Conservation (phyloP, 2,888 invertebrate genomes). For the Oscheius onirici region DNA sequence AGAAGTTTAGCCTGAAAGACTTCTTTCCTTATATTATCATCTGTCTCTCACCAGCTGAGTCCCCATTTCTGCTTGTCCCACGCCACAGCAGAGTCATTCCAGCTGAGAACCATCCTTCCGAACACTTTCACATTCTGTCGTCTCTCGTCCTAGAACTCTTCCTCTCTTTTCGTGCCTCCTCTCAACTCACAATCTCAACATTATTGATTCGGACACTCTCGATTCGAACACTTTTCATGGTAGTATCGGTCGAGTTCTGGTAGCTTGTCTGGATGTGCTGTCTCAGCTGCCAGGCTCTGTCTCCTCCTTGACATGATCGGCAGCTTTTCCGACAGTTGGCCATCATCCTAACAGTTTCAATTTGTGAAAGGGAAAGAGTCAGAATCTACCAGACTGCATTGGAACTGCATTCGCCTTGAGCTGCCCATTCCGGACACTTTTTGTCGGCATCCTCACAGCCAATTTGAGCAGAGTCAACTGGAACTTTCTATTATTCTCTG, state of each 20-base stretch:
- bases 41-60: constrained; percentile 60
- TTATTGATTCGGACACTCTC: constrained; percentile 69
- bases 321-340: constrained; percentile 71
- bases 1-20: constrained; percentile 64
- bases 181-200: constrained; percentile 62
- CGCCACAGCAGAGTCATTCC: constrained; percentile 70
- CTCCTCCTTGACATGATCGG: constrained; percentile 71
- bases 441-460: constrained; percentile 69
- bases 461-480: not conserved
- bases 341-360: constrained; percentile 69
- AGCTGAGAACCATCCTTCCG: constrained; percentile 69
- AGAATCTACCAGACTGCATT: constrained; percentile 69
- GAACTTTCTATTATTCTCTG: too few species aligned
- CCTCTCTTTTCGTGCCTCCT: not conserved
- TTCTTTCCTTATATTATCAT: too few species aligned
- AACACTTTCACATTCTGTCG: constrained; percentile 66
- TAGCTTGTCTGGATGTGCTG: constrained; percentile 64
- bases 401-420: constrained; percentile 70
- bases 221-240: constrained; percentile 57
- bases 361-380: not conserved
- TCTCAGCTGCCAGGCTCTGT: constrained; percentile 70
- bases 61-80: constrained; percentile 72
- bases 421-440: constrained; percentile 71
- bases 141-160: constrained; percentile 62
- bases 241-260: constrained; percentile 58